Percentiles rank a stretch among this genome's conserved stretches.
Evolutionary conservation across 2,113 vertebrate species (phyloP).

Genomic region (Vulpes lagopus): DNA sequence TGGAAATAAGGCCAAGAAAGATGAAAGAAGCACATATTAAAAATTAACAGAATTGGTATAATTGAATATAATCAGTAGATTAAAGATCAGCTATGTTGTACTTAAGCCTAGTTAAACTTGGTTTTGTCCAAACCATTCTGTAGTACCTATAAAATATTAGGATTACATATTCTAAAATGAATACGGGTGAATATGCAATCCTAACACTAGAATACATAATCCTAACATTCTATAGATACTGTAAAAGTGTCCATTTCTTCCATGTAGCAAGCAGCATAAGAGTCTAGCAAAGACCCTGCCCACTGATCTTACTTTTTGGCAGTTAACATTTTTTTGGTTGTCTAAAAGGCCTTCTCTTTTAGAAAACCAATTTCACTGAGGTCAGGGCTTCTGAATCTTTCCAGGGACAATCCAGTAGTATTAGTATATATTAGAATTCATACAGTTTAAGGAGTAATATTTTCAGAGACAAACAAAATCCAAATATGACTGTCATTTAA

Average conservation of each 20-base stretch:
- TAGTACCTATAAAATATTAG: background rate
- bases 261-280: background rate
- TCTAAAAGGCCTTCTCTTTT: background rate
- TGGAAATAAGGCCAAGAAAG: slow-evolving; percentile 37
- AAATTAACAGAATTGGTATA: slow-evolving; percentile 1
- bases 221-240: background rate
- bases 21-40: background rate
- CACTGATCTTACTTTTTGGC: background rate
- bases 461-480: slow-evolving; percentile 38
- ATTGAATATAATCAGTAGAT: background rate
- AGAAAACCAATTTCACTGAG: background rate
- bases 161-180: background rate
- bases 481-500: slow-evolving; percentile 12
- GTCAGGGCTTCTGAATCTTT: background rate
- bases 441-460: background rate
- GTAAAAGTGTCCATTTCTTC: background rate
- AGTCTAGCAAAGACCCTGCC: background rate
- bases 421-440: background rate
- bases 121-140: background rate
- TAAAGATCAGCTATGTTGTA: slow-evolving; percentile 10
- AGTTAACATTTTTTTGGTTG: background rate
- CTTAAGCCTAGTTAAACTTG: slow-evolving; percentile 14
- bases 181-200: background rate
- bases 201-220: background rate
- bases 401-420: background rate